Conservation (phyloP, 2,797 vertebrate species). For the Lithobates pipiens region DNA sequence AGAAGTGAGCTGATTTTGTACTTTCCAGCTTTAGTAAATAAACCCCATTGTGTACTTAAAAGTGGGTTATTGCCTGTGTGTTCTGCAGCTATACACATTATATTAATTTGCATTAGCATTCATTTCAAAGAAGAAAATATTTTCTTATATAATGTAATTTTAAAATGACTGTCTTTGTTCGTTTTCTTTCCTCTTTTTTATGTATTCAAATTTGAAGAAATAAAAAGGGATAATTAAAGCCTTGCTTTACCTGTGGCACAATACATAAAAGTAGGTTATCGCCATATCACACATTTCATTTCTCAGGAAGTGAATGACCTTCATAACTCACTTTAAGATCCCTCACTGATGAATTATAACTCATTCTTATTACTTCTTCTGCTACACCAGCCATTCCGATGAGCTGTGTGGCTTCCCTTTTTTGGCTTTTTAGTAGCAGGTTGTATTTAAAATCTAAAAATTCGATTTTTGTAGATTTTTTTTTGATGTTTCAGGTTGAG, state of each 20-base stretch:
- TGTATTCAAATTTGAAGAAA: constrained; percentile 30
- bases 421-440: neutral
- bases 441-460: neutral
- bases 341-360: constrained; percentile 41
- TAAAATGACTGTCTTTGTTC: constrained; percentile 20
- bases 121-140: neutral
- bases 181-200: constrained; percentile 8
- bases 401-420: neutral
- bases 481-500: too few relatives aligned
- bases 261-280: constrained; percentile 49
- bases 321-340: constrained; percentile 48
- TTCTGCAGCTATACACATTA: neutral
- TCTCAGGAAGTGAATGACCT: constrained; percentile 28
- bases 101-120: neutral
- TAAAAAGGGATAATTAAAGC: constrained; percentile 47
- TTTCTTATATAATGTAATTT: constrained; percentile 8
- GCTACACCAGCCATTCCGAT: neutral
- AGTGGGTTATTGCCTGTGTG: too few relatives aligned
- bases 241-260: constrained; percentile 39
- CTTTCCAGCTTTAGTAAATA: too few relatives aligned
- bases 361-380: constrained; percentile 33
- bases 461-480: too few relatives aligned
- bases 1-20: too few relatives aligned
- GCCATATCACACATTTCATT: constrained; percentile 32
- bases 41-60: too few relatives aligned